Percentiles rank a stretch among this genome's conserved stretches.
Evolutionary conservation across 2,797 vertebrate species (phyloP).

Genomic region (Hyperoplus lanceolatus): DNA sequence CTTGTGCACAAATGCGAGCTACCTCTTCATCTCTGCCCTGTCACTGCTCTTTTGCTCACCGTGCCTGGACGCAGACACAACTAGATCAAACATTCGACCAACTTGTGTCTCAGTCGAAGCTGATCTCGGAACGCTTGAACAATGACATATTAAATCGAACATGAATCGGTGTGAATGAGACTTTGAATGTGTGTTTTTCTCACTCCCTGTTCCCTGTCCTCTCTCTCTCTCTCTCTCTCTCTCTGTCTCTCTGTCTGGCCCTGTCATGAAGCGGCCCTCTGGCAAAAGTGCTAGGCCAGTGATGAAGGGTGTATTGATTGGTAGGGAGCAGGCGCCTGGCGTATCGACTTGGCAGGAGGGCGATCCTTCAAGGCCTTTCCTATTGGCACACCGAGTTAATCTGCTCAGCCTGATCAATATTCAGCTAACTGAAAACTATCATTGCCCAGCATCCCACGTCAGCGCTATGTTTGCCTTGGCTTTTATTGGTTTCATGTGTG

Average conservation of each 20-base stretch:
- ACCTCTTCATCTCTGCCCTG: constrained; percentile 12
- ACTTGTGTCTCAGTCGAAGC: constrained; percentile 37
- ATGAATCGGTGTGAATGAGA: constrained; percentile 30
- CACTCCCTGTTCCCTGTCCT: constrained; percentile 5
- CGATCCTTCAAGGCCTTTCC: constrained; percentile 83
- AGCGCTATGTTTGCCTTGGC: constrained; percentile 71
- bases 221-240: constrained; percentile 7
- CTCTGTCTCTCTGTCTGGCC: constrained; percentile 36
- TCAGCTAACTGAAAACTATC: constrained; percentile 84
- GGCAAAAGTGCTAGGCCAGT: constrained; percentile 69
- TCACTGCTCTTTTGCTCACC: constrained; percentile 19
- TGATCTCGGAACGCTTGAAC: constrained; percentile 23
- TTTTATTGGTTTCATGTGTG: constrained; percentile 71
- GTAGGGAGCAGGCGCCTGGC: constrained; percentile 78
- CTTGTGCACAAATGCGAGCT: constrained; percentile 1
- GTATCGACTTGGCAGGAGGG: constrained; percentile 82
- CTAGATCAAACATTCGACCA: constrained; percentile 59
- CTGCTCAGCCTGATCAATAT: constrained; percentile 84
- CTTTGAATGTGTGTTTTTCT: constrained; percentile 32
- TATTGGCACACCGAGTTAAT: constrained; percentile 88
- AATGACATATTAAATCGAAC: constrained; percentile 19
- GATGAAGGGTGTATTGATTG: constrained; percentile 83
- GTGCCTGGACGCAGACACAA: constrained; percentile 15
- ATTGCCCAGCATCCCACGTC: constrained; percentile 80
- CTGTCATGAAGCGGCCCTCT: constrained; percentile 61